Base-by-base conservation (phyloP, 2,113 vertebrate genomes). In the Tetrao urogallus region DNA sequence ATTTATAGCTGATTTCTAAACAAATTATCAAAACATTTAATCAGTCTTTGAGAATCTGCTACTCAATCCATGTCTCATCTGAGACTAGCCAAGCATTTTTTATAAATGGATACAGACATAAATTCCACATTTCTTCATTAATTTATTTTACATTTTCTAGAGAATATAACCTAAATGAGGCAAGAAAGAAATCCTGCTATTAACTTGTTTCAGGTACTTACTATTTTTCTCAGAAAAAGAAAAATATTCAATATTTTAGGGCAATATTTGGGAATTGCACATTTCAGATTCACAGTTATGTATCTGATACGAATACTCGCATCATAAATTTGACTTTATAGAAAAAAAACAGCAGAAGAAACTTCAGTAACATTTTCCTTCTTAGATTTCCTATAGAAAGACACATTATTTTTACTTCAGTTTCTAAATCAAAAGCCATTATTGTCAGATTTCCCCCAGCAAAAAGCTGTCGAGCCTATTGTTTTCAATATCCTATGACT, bases 401-500 rank as follows among this genome's bases (percentile, higher is more conserved):
- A 91, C 25, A 67, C 87, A 78, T 58, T 77, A 64, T 61, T 74
- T 96, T 75, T 52, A 32, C 30, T 40, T 45, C 60, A 69, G 54
- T 85, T 79, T 85, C 89, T 95, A 93, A 93, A 93, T 77, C 64
- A 92, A 96, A 93, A 72, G 4, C 60, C 42, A 67, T 82, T 93
- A 82, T 85, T 89, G 67, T 73, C 89, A 93, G 58, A 75, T 27
- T 82, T 93, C 45, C 61, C 72, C 79, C 79, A 71, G 82, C 64
- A 88, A 76, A 88, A 85, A 57, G 78, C 69, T 92, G 61, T 42
- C 52, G 47, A 57, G 32, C 34, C 79, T 86, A 97, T 96, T 95
- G 95, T 96, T 82, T 81, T 54, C 88, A 71, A 77, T 92, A 95
- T 96, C 91, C 93, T 93, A 91, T 75, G 47, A 45, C 67, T 96